Conservation (phyloP, 2,113 vertebrate species). For the Sinocyclocheilus anophthalmus region DNA sequence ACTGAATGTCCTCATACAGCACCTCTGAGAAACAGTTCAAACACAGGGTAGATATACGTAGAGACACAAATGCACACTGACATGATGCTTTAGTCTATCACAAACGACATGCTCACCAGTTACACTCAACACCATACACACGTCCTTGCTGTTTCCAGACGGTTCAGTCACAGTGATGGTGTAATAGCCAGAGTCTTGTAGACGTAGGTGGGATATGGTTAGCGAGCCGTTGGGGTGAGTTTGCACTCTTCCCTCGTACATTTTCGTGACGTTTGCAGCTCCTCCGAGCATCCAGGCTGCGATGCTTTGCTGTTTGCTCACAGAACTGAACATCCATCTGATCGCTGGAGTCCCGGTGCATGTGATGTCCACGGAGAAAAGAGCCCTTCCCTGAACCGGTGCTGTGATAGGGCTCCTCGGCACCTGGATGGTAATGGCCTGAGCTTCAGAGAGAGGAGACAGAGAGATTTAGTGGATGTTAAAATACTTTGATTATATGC, state of each 20-base stretch:
- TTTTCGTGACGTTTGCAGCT: conserved; percentile 77
- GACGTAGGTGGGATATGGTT: conserved; percentile 76
- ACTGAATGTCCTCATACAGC: conserved; percentile 90
- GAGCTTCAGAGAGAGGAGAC: conserved; percentile 66
- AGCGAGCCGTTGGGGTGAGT: conserved; percentile 85
- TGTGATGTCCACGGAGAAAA: conserved; percentile 80
- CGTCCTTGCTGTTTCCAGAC: conserved; percentile 78
- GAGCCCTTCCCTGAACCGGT: conserved; percentile 80
- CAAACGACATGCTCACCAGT: conserved; percentile 74
- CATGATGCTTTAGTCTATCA: too few relatives aligned
- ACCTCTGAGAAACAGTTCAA: conserved; percentile 76
- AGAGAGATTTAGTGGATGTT: background rate
- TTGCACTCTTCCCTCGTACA: conserved; percentile 80
- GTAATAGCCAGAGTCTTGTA: conserved; percentile 86
- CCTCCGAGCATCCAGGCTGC: conserved; percentile 79
- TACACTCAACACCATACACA: conserved; percentile 84
- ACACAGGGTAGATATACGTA: background rate
- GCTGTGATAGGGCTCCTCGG: conserved; percentile 79
- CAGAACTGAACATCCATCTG: conserved; percentile 83
- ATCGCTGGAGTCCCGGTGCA: conserved; percentile 76
- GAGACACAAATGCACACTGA: too few relatives aligned
- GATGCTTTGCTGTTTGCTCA: conserved; percentile 75
- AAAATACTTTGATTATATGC: background rate
- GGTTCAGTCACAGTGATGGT: conserved; percentile 81
- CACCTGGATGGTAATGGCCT: conserved; percentile 76